Percentiles rank a stretch among this genome's conserved stretches.
phyloP scores from a whole-genome alignment of 2,888 invertebrate genomes.

The Geophilus truncorum region DNA sequence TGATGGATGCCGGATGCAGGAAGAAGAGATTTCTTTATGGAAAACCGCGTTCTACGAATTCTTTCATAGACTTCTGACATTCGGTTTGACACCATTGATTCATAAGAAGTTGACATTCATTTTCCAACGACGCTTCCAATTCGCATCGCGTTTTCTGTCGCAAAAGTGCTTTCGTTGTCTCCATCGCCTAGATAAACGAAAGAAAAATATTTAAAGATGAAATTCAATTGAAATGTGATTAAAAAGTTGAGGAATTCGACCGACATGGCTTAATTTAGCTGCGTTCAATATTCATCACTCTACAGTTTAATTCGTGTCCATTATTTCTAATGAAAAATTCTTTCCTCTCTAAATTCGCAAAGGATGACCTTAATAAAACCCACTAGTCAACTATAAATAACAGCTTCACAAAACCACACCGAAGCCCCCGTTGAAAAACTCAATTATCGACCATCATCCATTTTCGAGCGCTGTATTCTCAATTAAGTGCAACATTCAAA shows the following conservation, averaged over 20 bases:
- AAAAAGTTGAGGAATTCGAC: neutral
- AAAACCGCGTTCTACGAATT: constrained; percentile 12
- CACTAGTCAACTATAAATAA: neutral
- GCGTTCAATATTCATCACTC: neutral
- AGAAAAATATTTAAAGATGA: neutral
- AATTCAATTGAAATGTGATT: neutral
- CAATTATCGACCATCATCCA: neutral
- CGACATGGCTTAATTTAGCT: neutral
- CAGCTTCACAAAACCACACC: neutral
- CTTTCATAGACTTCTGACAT: constrained; percentile 57
- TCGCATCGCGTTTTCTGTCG: constrained; percentile 57
- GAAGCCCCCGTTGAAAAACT: neutral
- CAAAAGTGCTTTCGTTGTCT: constrained; percentile 53
- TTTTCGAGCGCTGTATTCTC: neutral
- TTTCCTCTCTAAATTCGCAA: neutral
- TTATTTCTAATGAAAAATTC: constrained; percentile 4
- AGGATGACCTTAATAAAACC: neutral
- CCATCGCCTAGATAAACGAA: constrained; percentile 46
- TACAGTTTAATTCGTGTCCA: neutral
- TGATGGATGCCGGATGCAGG: neutral
- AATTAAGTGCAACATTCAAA: neutral
- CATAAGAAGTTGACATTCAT: constrained; percentile 62
- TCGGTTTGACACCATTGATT: constrained; percentile 70
- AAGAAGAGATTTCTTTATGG: neutral
- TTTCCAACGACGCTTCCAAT: constrained; percentile 59